These are phyloP conservation scores for Corynorhinus townsendii DNA, from an alignment of 2,113 vertebrate species.

Conservation along the genomic window DNA sequence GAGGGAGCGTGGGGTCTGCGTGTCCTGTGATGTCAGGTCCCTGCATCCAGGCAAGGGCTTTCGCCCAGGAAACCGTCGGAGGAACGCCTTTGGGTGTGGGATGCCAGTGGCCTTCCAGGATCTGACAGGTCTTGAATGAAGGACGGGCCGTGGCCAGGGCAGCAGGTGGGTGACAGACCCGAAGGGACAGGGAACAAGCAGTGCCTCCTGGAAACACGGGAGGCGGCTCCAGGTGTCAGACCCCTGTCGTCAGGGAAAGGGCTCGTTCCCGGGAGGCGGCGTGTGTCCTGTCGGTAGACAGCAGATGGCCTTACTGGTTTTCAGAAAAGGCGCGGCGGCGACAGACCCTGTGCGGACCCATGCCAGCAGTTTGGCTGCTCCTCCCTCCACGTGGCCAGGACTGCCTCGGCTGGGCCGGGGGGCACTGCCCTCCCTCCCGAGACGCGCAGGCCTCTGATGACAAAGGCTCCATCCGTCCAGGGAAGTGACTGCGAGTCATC, in stretches of 20 bases:
- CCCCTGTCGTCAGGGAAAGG: background rate
- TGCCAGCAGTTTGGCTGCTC: background rate
- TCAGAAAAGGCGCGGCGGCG: background rate
- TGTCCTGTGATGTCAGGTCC: background rate
- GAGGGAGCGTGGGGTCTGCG: background rate
- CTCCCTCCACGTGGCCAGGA: background rate
- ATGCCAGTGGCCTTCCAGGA: background rate
- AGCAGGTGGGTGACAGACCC: background rate
- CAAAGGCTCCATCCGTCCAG: background rate
- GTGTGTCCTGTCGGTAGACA: background rate
- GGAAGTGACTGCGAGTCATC: background rate
- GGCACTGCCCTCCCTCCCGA: background rate
- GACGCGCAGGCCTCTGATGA: background rate
- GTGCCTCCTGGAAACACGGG: no score
- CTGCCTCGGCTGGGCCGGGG: background rate
- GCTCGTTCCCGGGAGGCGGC: background rate
- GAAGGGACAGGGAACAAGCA: background rate
- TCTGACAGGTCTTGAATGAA: background rate
- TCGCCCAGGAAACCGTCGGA: fast-evolving
- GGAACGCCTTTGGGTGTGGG: background rate
- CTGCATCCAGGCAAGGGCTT: background rate
- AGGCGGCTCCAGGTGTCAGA: background rate
- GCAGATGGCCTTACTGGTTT: background rate
- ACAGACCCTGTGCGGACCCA: background rate
- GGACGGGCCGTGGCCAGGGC: background rate